Conservation (phyloP, 2,113 vertebrate genomes). For the Ramphastos sulfuratus region DNA sequence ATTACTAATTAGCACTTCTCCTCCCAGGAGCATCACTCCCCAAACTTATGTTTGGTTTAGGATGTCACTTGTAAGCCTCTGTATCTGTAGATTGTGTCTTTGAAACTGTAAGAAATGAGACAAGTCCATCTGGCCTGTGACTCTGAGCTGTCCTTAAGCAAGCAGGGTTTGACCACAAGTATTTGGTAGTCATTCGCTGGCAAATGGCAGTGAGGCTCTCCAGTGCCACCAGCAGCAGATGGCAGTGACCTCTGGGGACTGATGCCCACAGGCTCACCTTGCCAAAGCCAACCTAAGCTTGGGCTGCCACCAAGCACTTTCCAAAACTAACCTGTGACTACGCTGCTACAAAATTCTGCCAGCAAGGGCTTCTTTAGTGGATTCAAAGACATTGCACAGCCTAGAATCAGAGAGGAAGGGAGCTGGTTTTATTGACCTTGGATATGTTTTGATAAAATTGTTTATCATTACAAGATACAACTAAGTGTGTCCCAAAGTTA, state of each 20-base stretch:
- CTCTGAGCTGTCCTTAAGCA: neutral
- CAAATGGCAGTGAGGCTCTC: neutral
- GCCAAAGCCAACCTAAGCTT: neutral
- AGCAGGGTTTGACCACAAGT: neutral
- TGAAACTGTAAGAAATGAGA: neutral
- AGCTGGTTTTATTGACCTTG: neutral
- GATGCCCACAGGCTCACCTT: neutral
- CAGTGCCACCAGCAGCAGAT: conserved; percentile 65
- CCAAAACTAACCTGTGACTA: conserved; percentile 28
- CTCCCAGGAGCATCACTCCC: neutral
- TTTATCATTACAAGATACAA: neutral
- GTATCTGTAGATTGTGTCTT: neutral
- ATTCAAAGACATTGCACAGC: conserved; percentile 35
- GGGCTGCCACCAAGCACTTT: neutral
- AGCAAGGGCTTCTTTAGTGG: neutral
- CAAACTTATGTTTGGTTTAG: conserved; percentile 1
- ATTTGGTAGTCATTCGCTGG: neutral
- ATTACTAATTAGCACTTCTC: conserved; percentile 31
- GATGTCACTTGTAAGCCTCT: neutral
- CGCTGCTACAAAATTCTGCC: neutral
- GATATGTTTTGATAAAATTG: neutral
- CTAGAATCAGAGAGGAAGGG: neutral
- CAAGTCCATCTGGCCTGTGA: neutral
- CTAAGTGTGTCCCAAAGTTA: conserved; percentile 33
- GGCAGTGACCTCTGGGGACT: conserved; percentile 49